Evolutionary conservation across 2,888 invertebrate species (phyloP).

Genomic region (Scaeva pyrastri): DNA sequence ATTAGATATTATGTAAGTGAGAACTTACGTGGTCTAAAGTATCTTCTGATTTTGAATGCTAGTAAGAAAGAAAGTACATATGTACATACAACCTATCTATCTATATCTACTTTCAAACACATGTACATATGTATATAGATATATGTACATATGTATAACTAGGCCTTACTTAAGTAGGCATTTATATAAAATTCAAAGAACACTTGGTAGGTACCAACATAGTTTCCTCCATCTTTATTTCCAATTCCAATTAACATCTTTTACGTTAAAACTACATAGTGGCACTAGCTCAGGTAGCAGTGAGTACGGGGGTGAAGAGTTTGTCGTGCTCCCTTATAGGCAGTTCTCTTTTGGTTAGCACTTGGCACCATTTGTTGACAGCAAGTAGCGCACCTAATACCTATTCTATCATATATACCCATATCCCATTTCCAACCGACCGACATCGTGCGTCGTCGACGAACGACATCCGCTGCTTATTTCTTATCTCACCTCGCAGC

Average conservation of each 20-base stretch:
- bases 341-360: slow-evolving; percentile 22
- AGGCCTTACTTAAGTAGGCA: too few relatives aligned
- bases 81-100: too few relatives aligned
- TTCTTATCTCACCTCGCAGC: slow-evolving; percentile 61
- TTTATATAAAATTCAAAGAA: slow-evolving; percentile 7
- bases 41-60: too few relatives aligned
- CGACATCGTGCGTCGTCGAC: background rate
- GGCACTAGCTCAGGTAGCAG: background rate
- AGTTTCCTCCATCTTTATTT: slow-evolving; percentile 51
- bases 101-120: too few relatives aligned
- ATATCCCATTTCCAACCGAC: background rate
- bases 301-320: slow-evolving; percentile 10
- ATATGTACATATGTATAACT: too few relatives aligned
- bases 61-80: too few relatives aligned
- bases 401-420: slow-evolving; percentile 11
- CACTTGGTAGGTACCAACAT: slow-evolving; percentile 2
- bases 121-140: too few relatives aligned
- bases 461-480: slow-evolving; percentile 69
- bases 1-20: too few relatives aligned
- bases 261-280: background rate
- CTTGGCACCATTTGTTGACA: slow-evolving; percentile 11
- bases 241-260: slow-evolving; percentile 27
- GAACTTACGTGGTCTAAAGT: too few relatives aligned
- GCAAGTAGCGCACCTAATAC: slow-evolving; percentile 50
- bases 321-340: slow-evolving; percentile 59